These are phyloP conservation scores for Pardalotus punctatus DNA, from an alignment of 2,113 vertebrate species.

Conservation along the genomic window DNA sequence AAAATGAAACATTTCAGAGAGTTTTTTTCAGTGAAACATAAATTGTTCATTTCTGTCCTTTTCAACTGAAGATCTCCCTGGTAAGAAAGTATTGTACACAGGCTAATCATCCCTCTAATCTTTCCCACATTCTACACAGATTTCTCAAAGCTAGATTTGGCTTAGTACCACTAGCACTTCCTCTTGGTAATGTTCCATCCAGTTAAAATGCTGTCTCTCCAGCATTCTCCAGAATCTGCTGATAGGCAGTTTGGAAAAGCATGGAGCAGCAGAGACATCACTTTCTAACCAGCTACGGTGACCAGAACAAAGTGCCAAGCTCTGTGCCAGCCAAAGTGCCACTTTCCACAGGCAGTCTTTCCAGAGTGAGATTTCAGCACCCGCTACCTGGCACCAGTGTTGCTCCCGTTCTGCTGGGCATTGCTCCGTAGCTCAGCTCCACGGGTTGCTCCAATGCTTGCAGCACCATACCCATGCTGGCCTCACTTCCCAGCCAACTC, in stretches of 20 bases:
- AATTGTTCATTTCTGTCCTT: background rate
- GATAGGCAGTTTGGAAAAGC: background rate
- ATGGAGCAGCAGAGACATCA: background rate
- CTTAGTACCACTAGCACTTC: background rate
- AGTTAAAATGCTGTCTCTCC: background rate
- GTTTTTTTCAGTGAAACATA: background rate
- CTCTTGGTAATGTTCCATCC: background rate
- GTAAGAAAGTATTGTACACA: background rate
- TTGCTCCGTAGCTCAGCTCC: background rate
- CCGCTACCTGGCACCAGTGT: background rate
- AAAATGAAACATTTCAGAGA: background rate
- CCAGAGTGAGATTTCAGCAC: background rate
- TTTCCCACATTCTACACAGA: background rate
- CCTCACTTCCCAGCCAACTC: background rate
- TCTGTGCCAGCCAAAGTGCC: background rate
- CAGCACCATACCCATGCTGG: background rate
- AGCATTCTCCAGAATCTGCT: background rate
- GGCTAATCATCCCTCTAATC: background rate
- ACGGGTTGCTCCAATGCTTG: background rate
- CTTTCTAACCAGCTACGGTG: accelerated
- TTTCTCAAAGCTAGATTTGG: background rate
- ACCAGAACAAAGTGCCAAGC: accelerated
- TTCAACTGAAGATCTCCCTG: background rate
- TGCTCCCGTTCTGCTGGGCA: background rate
- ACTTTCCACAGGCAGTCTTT: background rate